A percentile compares a stretch with the other conserved stretches of the same genome.
Conservation (phyloP, 1,140 invertebrate species). For the Caerostris darwini region DNA sequence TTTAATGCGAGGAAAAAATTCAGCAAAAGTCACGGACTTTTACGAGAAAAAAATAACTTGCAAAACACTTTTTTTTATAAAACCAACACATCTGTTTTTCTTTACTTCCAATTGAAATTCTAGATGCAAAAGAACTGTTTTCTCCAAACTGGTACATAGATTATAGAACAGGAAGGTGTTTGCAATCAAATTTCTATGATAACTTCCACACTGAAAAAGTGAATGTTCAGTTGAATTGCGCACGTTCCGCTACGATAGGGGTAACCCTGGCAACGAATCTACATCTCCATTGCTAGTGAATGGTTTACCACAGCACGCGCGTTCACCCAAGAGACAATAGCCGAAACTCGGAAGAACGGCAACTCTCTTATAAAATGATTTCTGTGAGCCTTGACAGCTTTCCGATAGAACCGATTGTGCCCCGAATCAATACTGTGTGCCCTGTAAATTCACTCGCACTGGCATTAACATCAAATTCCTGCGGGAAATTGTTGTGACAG, state of each 20-base stretch:
- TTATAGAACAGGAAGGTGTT: not conserved
- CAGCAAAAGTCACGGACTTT: too few species aligned
- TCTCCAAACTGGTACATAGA: too few species aligned
- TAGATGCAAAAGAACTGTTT: too few species aligned
- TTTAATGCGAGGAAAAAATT: too few species aligned
- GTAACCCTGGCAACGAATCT: constrained; percentile 23
- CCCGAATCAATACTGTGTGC: constrained; percentile 33
- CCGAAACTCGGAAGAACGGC: constrained; percentile 16
- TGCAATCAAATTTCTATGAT: constrained; percentile 4
- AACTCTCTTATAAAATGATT: constrained; percentile 51
- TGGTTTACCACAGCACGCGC: not conserved
- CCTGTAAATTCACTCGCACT: constrained; percentile 40
- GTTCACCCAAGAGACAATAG: constrained; percentile 56
- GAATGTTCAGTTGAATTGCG: not conserved
- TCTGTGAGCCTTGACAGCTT: constrained; percentile 48
- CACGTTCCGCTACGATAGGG: not conserved
- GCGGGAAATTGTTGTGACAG: constrained; percentile 51
- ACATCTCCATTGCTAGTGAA: constrained; percentile 10
- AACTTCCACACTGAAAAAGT: constrained; percentile 7
- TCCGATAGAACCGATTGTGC: constrained; percentile 43
- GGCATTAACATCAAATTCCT: constrained; percentile 57
- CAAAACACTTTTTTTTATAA: too few species aligned
- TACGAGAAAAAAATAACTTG: too few species aligned
- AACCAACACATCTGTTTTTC: too few species aligned
- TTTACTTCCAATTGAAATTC: too few species aligned